phyloP scores from a whole-genome alignment of 2,888 invertebrate species.

The Clunio marinus region DNA sequence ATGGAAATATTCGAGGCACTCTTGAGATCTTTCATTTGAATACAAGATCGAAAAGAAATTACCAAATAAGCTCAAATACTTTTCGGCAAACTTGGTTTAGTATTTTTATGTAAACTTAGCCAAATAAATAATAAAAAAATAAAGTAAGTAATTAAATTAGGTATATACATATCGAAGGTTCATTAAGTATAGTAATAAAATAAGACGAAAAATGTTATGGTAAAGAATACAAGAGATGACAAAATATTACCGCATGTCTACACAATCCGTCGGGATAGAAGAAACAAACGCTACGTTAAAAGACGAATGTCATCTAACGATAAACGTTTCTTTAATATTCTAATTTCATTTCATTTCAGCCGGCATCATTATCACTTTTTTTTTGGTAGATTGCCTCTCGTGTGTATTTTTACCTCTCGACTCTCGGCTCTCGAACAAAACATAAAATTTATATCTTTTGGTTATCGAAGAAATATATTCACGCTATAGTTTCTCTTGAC shows the following conservation, averaged over 20 bases:
- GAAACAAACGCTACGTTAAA: constrained; percentile 9
- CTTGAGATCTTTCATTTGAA: too few relatives aligned
- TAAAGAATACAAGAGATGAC: background rate
- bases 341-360: constrained; percentile 37
- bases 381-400: constrained; percentile 17
- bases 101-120: too few relatives aligned
- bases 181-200: constrained; percentile 33
- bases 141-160: constrained; percentile 35
- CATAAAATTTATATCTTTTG: constrained; percentile 10
- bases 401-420: background rate
- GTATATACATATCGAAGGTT: too few relatives aligned
- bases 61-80: too few relatives aligned
- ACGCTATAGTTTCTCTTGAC: too few relatives aligned
- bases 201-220: constrained; percentile 33
- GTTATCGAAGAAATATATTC: too few relatives aligned
- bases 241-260: constrained; percentile 3
- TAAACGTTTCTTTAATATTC: constrained; percentile 33
- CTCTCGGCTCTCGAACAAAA: background rate
- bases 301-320: constrained; percentile 4
- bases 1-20: too few relatives aligned
- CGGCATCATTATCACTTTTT: constrained; percentile 38
- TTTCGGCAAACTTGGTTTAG: too few relatives aligned
- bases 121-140: too few relatives aligned
- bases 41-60: too few relatives aligned
- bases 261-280: constrained; percentile 14